phyloP scores from a whole-genome alignment of 1,140 invertebrate species.

The Eriocheir sinensis region DNA sequence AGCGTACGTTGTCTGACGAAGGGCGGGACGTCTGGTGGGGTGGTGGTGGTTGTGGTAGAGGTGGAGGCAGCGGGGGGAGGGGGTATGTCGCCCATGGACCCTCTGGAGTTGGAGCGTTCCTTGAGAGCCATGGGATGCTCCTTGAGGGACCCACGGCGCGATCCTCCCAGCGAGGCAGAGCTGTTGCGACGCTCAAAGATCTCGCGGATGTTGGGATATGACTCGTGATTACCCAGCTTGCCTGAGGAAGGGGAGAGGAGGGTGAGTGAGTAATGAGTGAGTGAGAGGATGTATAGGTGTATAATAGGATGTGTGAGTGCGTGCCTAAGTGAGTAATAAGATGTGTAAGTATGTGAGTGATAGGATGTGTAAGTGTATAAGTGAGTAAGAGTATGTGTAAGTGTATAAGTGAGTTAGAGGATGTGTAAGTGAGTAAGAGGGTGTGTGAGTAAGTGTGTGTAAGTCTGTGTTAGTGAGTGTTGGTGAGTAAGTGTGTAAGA shows the following conservation, averaged over 20 bases:
- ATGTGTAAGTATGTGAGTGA: not conserved
- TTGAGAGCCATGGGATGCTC: slow-evolving; percentile 35
- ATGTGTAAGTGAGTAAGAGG: not conserved
- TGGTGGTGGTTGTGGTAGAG: not conserved
- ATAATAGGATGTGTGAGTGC: not conserved
- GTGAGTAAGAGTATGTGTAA: not conserved
- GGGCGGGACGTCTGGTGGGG: not conserved
- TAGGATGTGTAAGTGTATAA: not conserved
- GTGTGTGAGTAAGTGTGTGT: not conserved
- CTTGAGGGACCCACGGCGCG: slow-evolving; percentile 59
- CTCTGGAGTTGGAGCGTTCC: not conserved
- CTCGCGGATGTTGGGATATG: slow-evolving; percentile 65
- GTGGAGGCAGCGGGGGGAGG: not conserved
- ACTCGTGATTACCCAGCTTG: slow-evolving; percentile 13
- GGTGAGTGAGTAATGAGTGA: not conserved
- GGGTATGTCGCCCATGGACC: not conserved
- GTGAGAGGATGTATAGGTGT: not conserved
- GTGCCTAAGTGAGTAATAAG: not conserved
- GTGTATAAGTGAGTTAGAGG: not conserved
- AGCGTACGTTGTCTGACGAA: slow-evolving; percentile 29
- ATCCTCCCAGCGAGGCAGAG: slow-evolving; percentile 16
- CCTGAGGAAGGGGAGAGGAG: not conserved
- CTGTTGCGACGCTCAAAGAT: slow-evolving; percentile 69
- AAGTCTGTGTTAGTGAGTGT: not conserved
- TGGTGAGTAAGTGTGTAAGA: not conserved